A percentile compares a stretch with the other conserved stretches of the same genome.
phyloP scores from a whole-genome alignment of 2,797 vertebrate species.

The Perodicticus potto region DNA sequence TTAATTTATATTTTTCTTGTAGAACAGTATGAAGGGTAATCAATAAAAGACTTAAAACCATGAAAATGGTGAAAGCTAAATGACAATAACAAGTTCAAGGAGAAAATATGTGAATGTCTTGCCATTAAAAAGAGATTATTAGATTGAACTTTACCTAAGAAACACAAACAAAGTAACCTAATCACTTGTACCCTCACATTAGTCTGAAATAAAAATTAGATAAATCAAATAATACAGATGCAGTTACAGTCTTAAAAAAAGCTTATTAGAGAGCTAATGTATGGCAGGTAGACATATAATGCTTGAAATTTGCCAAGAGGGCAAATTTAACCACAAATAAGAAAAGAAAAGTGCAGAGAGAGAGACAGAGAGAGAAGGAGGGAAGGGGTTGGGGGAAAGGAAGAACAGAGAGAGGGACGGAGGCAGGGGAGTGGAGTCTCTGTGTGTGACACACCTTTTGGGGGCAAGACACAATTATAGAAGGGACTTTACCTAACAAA shows the following conservation, averaged over 20 bases:
- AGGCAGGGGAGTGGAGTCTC: too few species aligned
- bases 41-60: background rate
- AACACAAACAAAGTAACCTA: too few species aligned
- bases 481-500: too few species aligned
- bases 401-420: too few species aligned
- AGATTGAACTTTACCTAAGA: background rate
- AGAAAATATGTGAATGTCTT: background rate
- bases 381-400: too few species aligned
- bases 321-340: background rate
- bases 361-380: too few species aligned
- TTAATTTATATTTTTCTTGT: background rate
- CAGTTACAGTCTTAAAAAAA: background rate
- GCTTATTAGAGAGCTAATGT: background rate
- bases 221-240: too few species aligned
- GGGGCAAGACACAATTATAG: too few species aligned
- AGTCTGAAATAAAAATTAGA: too few species aligned
- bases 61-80: background rate
- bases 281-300: background rate
- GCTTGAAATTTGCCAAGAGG: background rate
- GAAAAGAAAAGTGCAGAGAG: background rate
- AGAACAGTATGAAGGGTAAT: background rate
- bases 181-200: too few species aligned
- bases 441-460: too few species aligned
- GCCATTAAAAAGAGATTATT: background rate
- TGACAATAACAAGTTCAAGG: background rate